Conservation (phyloP, 2,888 invertebrate genomes). For the Dryomyza anilis region DNA sequence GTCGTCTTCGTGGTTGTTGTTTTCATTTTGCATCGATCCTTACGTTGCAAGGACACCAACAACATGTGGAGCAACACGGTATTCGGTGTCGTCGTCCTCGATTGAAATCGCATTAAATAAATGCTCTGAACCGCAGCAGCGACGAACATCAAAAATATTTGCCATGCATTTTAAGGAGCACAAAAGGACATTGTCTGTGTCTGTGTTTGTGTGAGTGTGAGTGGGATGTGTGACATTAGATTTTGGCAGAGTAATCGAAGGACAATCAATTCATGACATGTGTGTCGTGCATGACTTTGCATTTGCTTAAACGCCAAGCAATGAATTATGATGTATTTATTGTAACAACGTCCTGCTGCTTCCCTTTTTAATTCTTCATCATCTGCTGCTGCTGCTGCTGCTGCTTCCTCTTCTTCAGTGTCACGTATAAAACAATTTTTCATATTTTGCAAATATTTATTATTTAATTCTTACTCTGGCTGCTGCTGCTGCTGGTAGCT, state of each 20-base stretch:
- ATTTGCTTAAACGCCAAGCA: constrained; percentile 2
- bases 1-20: neutral
- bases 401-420: neutral
- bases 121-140: neutral
- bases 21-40: no score
- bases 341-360: neutral
- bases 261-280: neutral
- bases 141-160: no score
- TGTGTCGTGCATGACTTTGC: neutral
- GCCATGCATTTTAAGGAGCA: no score
- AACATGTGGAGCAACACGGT: no score
- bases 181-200: neutral
- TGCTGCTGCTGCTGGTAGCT: no score
- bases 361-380: no score
- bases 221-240: neutral
- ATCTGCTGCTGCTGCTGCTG: constrained; percentile 1
- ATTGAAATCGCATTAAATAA: constrained; percentile 6
- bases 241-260: neutral
- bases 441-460: neutral
- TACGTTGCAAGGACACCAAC: no score
- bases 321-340: no score
- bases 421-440: neutral
- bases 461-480: no score
- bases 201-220: neutral
- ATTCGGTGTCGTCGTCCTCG: neutral